Evolutionary conservation across 1,140 invertebrate genomes (phyloP).

Genomic region (Zaprionus ornatus): DNA sequence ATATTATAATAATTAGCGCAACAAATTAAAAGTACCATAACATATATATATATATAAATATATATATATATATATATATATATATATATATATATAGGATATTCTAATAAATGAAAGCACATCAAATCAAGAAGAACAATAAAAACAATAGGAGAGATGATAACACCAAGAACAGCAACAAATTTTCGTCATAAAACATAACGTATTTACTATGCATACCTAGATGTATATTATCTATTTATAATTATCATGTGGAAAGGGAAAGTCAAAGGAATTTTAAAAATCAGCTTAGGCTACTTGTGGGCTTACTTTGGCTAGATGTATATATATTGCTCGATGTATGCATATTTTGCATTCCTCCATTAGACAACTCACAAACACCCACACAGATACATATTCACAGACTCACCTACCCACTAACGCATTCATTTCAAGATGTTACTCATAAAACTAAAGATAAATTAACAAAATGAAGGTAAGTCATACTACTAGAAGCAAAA

Average conservation of each 20-base stretch:
- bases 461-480: constrained; percentile 11
- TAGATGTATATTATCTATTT: constrained; percentile 34
- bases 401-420: not conserved
- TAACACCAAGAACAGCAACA: constrained; percentile 30
- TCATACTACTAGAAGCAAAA: constrained; percentile 35
- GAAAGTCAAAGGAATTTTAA: constrained; percentile 20
- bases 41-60: no score
- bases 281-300: constrained; percentile 18
- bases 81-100: not conserved
- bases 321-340: constrained; percentile 1
- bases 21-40: constrained; percentile 22
- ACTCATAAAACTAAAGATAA: constrained; percentile 10
- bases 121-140: constrained; percentile 39
- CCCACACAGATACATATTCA: not conserved
- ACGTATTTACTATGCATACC: constrained; percentile 16
- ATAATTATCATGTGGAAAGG: constrained; percentile 17
- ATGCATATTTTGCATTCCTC: not conserved
- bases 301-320: constrained; percentile 5
- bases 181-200: constrained; percentile 33
- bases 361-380: not conserved
- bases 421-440: constrained; percentile 13
- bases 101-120: not conserved
- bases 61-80: no score
- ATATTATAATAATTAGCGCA: constrained; percentile 49
- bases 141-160: constrained; percentile 41